A percentile compares a stretch with the other conserved stretches of the same genome.
phyloP scores from a whole-genome alignment of 2,888 invertebrate species.

The Habroteleia sp. region DNA sequence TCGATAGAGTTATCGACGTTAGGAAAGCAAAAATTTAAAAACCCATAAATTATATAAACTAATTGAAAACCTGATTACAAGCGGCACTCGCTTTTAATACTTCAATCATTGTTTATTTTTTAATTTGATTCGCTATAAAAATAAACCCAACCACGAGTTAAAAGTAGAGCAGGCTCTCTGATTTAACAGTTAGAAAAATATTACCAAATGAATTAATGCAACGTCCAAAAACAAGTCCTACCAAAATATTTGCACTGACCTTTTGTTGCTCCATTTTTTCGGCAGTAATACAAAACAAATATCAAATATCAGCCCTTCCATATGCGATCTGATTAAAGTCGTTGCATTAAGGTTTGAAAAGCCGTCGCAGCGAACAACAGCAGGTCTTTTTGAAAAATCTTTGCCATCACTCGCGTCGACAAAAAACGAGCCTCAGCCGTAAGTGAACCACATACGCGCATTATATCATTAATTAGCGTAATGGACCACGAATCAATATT shows the following conservation, averaged over 20 bases:
- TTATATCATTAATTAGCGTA: conserved; percentile 53
- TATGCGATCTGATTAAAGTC: conserved; percentile 40
- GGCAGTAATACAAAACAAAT: conserved; percentile 5
- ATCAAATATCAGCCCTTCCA: not conserved
- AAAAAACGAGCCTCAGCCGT: conserved; percentile 24
- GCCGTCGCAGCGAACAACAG: conserved; percentile 9
- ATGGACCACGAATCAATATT: conserved; percentile 56
- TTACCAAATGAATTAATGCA: conserved; percentile 29
- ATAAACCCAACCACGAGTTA: conserved; percentile 14
- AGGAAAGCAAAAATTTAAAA: not conserved
- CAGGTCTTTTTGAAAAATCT: conserved; percentile 37
- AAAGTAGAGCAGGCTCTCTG: conserved; percentile 13
- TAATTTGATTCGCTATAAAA: conserved; percentile 38
- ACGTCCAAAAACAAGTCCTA: conserved; percentile 4
- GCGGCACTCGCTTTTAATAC: conserved; percentile 25
- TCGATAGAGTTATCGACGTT: not conserved
- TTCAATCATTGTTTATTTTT: conserved; percentile 34
- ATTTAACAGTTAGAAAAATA: conserved; percentile 35
- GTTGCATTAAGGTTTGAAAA: conserved; percentile 30
- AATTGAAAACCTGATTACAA: conserved; percentile 31
- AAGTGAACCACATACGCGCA: conserved; percentile 32
- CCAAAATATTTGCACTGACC: conserved; percentile 28
- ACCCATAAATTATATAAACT: conserved; percentile 27
- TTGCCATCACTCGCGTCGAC: conserved; percentile 4
- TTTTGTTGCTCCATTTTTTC: conserved; percentile 10